Evolutionary conservation across 2,888 invertebrate species (phyloP).

Genomic region (Scaptomyza reducta): DNA sequence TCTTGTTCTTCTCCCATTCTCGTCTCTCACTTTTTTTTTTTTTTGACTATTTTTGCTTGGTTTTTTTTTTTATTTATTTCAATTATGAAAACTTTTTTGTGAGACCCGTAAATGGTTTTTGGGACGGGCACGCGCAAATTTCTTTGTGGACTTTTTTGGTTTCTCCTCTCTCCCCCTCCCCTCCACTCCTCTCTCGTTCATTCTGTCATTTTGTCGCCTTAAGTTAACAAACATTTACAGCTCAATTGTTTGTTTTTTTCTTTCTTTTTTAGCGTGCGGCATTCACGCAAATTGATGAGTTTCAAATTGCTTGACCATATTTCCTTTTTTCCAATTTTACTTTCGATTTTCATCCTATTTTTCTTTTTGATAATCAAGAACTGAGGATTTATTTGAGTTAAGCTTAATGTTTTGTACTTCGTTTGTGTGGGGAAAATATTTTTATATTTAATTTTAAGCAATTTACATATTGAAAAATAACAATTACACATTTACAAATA

Average conservation of each 20-base stretch:
- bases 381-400: too few species aligned
- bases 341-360: neutral
- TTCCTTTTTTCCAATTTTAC: slow-evolving; percentile 1
- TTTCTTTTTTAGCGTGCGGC: slow-evolving; percentile 25
- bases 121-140: slow-evolving; percentile 16
- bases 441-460: too few species aligned
- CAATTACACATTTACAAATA: too few species aligned
- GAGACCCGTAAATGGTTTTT: slow-evolving; percentile 29
- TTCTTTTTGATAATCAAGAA: too few species aligned
- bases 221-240: slow-evolving; percentile 67
- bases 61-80: slow-evolving; percentile 57
- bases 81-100: slow-evolving; percentile 69
- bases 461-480: too few species aligned
- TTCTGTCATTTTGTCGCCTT: slow-evolving; percentile 48
- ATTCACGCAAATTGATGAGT: slow-evolving; percentile 68
- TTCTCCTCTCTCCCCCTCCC: neutral
- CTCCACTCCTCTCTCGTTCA: neutral
- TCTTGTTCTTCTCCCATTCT: slow-evolving; percentile 15
- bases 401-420: too few species aligned
- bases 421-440: too few species aligned
- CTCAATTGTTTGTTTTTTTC: slow-evolving; percentile 59
- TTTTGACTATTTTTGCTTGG: slow-evolving; percentile 30
- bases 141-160: slow-evolving; percentile 16
- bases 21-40: neutral
- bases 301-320: slow-evolving; percentile 63